Conservation (phyloP, 2,888 invertebrate species). For the Lycophotia porphyrea region DNA sequence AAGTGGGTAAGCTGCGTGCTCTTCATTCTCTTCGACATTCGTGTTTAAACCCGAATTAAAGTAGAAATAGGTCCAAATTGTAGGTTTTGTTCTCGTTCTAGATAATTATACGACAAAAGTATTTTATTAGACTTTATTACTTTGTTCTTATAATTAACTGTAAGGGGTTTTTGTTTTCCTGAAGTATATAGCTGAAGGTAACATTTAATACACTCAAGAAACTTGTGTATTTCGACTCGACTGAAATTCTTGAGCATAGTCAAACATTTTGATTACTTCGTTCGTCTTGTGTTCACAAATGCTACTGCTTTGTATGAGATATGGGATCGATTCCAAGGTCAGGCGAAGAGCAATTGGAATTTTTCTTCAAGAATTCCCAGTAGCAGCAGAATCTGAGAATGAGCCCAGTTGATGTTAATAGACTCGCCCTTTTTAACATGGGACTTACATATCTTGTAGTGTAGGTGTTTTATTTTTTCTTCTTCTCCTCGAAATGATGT, state of each 20-base stretch:
- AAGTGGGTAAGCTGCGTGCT: slow-evolving; percentile 45
- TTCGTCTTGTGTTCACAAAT: not conserved
- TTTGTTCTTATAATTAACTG: not conserved
- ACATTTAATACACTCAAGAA: not conserved
- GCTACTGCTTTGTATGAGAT: not conserved
- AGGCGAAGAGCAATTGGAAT: not conserved
- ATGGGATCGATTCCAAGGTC: not conserved
- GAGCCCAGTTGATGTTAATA: not conserved
- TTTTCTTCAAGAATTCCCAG: not conserved
- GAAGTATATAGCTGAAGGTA: not conserved
- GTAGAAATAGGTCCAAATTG: slow-evolving; percentile 17
- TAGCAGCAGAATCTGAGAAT: not conserved
- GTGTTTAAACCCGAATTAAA: slow-evolving; percentile 30
- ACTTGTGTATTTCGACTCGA: not conserved
- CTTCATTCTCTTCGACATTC: no score
- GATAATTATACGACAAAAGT: slow-evolving; percentile 14
- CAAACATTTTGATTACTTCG: not conserved
- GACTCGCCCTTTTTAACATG: not conserved
- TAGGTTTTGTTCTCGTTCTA: slow-evolving; percentile 24
- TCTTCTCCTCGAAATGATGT: no score
- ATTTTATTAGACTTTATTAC: slow-evolving; percentile 2
- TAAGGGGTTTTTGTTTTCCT: not conserved
- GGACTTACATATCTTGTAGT: not conserved
- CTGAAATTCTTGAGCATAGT: not conserved
- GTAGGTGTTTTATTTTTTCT: not conserved